phyloP scores from a whole-genome alignment of 2,888 invertebrate species.

The Synergus japonicus region DNA sequence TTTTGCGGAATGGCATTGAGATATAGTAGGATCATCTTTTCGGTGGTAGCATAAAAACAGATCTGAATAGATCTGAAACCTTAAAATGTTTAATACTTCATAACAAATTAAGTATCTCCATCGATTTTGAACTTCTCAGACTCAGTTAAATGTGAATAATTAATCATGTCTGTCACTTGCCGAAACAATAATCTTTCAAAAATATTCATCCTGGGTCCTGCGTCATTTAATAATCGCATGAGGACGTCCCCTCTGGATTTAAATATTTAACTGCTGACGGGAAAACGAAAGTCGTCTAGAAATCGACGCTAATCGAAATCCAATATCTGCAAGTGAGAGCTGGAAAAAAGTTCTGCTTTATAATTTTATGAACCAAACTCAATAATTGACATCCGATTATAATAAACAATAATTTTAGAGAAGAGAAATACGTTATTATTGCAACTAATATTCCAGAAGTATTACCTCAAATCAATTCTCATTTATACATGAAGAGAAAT shows the following conservation, averaged over 20 bases:
- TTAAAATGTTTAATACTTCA: neutral
- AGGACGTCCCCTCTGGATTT: neutral
- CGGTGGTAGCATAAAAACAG: neutral
- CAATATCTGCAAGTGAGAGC: slow-evolving; percentile 6
- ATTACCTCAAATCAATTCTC: neutral
- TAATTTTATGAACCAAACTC: neutral
- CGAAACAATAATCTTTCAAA: neutral
- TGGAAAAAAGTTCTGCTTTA: neutral
- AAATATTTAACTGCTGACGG: neutral
- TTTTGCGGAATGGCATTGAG: slow-evolving; percentile 52
- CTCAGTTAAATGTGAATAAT: no score
- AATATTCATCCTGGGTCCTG: neutral
- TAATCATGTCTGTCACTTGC: neutral
- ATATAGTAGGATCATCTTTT: slow-evolving; percentile 44
- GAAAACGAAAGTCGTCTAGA: neutral
- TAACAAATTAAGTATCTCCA: slow-evolving; percentile 1
- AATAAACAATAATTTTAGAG: neutral
- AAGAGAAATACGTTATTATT: neutral
- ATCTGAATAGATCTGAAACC: neutral
- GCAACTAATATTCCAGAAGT: neutral
- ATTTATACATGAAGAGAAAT: neutral
- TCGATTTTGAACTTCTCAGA: neutral
- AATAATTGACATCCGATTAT: neutral
- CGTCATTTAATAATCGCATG: neutral
- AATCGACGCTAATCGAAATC: slow-evolving; percentile 29